Evolutionary conservation across 2,888 invertebrate species (phyloP).

Genomic region (Phortica okadai): DNA sequence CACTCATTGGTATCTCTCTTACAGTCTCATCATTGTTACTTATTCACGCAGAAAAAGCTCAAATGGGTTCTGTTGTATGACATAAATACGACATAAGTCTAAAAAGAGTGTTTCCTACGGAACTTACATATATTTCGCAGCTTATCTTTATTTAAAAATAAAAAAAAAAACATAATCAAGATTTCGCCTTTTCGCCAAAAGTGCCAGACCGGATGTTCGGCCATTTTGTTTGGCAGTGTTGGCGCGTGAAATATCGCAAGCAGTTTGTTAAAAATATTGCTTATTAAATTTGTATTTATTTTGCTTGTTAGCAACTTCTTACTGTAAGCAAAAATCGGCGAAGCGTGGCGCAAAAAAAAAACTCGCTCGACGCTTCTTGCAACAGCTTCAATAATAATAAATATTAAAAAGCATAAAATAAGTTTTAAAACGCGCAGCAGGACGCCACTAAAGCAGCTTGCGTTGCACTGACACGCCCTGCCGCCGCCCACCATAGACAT

Average conservation of each 20-base stretch:
- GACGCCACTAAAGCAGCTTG: not conserved
- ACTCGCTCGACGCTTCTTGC: not conserved
- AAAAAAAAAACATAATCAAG: not conserved
- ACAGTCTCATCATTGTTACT: too few relatives aligned
- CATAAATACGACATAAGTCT: too few relatives aligned
- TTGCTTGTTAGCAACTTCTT: not conserved
- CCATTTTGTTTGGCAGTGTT: slow-evolving; percentile 7
- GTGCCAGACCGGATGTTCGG: not conserved
- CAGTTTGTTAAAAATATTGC: not conserved
- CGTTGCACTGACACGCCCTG: not conserved
- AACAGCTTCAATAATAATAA: slow-evolving; percentile 32
- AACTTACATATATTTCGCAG: too few relatives aligned
- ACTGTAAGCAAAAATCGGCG: not conserved
- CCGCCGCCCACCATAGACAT: slow-evolving; percentile 55
- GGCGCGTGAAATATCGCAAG: not conserved
- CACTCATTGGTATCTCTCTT: too few relatives aligned
- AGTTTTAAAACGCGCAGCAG: slow-evolving; percentile 12
- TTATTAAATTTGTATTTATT: slow-evolving; percentile 8
- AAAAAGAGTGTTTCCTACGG: too few relatives aligned
- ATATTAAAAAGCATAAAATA: slow-evolving; percentile 51
- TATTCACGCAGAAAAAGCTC: too few relatives aligned
- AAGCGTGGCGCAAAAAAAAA: not conserved
- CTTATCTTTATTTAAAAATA: too few relatives aligned
- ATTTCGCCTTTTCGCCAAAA: not conserved
- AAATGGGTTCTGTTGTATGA: too few relatives aligned